phyloP scores from a whole-genome alignment of 2,113 vertebrate species.

The Cnemophilus loriae region DNA sequence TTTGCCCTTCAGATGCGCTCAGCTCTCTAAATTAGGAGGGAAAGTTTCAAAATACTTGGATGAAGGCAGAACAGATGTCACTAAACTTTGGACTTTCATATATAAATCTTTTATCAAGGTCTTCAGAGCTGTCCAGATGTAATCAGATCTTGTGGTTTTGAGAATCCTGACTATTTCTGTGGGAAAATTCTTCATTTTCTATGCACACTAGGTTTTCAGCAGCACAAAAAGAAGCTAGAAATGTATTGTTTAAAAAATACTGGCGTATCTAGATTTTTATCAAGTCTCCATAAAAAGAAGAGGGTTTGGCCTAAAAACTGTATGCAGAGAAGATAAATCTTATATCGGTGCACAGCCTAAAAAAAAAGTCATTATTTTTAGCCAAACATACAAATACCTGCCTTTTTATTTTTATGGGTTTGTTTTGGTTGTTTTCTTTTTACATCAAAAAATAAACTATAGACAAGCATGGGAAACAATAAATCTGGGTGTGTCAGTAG shows the following conservation, averaged over 20 bases:
- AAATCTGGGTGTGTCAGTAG: conserved; percentile 46
- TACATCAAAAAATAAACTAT: conserved; percentile 41
- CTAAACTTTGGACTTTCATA: background rate
- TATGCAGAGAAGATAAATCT: background rate
- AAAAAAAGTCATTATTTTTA: background rate
- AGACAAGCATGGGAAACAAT: conserved; percentile 47
- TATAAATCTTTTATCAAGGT: background rate
- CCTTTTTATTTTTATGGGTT: background rate
- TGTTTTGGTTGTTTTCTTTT: conserved; percentile 20
- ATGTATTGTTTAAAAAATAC: background rate
- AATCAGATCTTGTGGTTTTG: background rate
- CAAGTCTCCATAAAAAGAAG: background rate
- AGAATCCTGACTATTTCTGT: background rate
- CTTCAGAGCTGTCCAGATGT: background rate
- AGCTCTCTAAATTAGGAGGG: background rate
- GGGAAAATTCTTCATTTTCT: background rate
- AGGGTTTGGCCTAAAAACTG: background rate
- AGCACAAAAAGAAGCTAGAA: background rate
- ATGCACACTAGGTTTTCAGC: background rate
- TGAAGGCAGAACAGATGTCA: background rate
- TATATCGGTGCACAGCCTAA: background rate
- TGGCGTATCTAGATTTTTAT: background rate
- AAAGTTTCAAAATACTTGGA: background rate
- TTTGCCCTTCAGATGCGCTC: background rate
- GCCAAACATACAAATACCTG: background rate